Conservation (phyloP, 2,888 invertebrate genomes). For the Alviniconcha strummeri region DNA sequence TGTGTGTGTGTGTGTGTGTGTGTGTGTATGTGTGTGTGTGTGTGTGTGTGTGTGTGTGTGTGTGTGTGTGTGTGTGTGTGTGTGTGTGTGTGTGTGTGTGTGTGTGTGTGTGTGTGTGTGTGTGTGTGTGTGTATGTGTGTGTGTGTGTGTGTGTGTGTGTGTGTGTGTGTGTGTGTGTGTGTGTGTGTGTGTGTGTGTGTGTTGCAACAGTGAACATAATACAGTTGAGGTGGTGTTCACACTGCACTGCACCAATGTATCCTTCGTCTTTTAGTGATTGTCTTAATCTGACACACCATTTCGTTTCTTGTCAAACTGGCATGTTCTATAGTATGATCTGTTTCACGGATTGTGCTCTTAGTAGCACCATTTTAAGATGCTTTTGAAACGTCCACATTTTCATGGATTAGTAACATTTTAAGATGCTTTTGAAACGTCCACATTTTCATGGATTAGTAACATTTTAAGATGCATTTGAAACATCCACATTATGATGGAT, state of each 20-base stretch:
- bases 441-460: neutral
- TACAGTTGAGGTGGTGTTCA: too few species aligned
- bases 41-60: neutral
- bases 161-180: neutral
- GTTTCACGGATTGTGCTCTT: too few species aligned
- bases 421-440: neutral
- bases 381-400: neutral
- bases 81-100: too few species aligned
- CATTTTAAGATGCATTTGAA: neutral
- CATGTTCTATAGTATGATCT: too few species aligned
- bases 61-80: too few species aligned
- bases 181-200: neutral
- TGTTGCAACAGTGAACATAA: neutral
- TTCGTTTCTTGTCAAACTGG: too few species aligned
- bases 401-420: neutral
- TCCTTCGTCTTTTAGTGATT: neutral
- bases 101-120: too few species aligned
- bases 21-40: neutral
- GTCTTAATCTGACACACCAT: too few species aligned
- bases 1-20: constrained; percentile 11
- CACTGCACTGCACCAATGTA: too few species aligned
- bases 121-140: too few species aligned
- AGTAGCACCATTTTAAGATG: too few species aligned
- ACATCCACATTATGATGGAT: neutral
- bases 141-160: neutral